These are phyloP conservation scores for Microtus richardsoni DNA, from an alignment of 2,113 vertebrate genomes.

Conservation along the genomic window DNA sequence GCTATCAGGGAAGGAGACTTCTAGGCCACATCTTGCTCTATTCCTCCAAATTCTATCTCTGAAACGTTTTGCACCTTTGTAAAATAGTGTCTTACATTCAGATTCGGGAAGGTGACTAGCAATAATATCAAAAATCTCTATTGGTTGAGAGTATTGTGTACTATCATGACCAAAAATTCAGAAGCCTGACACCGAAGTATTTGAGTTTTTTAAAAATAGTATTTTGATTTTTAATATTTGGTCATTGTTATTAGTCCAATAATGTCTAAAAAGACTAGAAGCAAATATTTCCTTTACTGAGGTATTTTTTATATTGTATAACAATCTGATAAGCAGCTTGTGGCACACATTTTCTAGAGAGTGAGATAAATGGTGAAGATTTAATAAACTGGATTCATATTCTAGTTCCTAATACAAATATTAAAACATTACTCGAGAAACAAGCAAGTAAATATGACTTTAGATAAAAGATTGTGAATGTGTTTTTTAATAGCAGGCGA, in stretches of 20 bases:
- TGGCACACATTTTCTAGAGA: neutral
- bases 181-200: neutral
- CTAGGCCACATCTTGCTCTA: neutral
- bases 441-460: neutral
- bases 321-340: neutral
- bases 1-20: neutral
- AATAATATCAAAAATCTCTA: neutral
- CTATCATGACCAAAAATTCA: neutral
- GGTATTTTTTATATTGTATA: neutral
- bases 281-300: neutral
- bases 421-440: neutral
- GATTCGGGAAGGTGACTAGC: neutral
- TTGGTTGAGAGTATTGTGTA: neutral
- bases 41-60: neutral
- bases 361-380: neutral
- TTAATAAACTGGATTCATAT: neutral
- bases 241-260: neutral
- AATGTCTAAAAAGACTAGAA: neutral
- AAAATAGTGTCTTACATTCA: neutral
- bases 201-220: neutral
- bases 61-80: neutral
- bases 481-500: neutral
- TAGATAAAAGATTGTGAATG: neutral
- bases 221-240: neutral
- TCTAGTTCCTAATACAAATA: neutral